Base-by-base conservation (phyloP, 2,888 invertebrate genomes). In the Scaptomyza polygonia region DNA sequence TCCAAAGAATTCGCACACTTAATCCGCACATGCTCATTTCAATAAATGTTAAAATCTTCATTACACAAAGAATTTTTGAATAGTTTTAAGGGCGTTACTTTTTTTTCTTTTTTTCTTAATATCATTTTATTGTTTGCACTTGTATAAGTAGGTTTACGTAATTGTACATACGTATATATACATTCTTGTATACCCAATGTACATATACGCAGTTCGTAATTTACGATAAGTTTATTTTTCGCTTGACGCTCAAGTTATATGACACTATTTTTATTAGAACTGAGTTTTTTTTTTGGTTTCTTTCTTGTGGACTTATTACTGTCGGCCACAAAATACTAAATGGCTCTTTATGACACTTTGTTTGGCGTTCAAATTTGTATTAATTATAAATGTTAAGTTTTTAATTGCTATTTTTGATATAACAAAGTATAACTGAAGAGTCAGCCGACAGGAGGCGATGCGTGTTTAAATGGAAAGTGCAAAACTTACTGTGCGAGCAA, bases 391-490 rank as follows among this genome's bases (percentile, higher is more conserved):
- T 58, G 40, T 67, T 55, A 51, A 61, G 59, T 64, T 61, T 62
- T 61, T 72, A 64, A 69, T 57, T 67, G 47, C 47, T 65, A 34
- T 42, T 18, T n/a, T 55, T 34, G 42, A 36, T 34, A 34, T n/a
- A 14, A 14, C 9, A 39, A 5, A 11, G 16, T 18, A 25, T 11
- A 29, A 16, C 25, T 6, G 25, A 30, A 39, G 32, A 21, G 32
- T 30, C 14, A 56, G 42, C 47, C 48, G 56, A 52, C 27, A 34
- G 30, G 48, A 58, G 62, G 34, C 65, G 51, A 56, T 67, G 82
- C 82, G 86, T 71, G 88, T 72, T 87, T 87, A 65, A 83, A 87
- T 87, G 86, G 86, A 83, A 87, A 87, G 82, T 85, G 88, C 82
- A 86, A 83, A 83, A 83, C 82, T 83, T 87, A 86, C 82, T 83